These are phyloP conservation scores for Disparrhopalites patrizii DNA, from an alignment of 2,888 invertebrate genomes.

Conservation along the genomic window DNA sequence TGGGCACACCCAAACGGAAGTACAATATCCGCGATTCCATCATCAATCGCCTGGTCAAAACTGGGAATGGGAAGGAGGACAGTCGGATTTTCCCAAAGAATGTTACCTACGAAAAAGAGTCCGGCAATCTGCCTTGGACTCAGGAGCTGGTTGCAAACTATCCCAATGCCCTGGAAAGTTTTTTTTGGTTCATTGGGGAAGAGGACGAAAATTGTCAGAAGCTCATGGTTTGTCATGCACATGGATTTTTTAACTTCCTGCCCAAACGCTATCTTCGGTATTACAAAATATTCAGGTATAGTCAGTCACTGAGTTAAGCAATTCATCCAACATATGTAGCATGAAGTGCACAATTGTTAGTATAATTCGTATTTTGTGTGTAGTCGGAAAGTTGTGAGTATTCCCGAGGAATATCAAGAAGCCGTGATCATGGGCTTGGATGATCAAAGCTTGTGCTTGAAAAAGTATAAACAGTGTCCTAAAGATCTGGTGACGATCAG, in stretches of 20 bases:
- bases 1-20: conserved; percentile 16
- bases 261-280: neutral
- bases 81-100: neutral
- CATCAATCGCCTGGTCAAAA: neutral
- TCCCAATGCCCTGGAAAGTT: conserved; percentile 12
- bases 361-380: no score
- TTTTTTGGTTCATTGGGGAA: conserved; percentile 23
- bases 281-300: conserved; percentile 2
- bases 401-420: neutral
- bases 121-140: neutral
- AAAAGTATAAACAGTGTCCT: neutral
- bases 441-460: neutral
- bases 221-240: conserved; percentile 12
- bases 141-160: neutral
- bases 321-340: no score
- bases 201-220: conserved; percentile 7
- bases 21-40: conserved; percentile 14
- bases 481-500: neutral
- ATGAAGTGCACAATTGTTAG: no score
- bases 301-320: no score
- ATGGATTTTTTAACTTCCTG: conserved; percentile 17
- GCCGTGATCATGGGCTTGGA: neutral
- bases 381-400: neutral
- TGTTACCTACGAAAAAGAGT: neutral
- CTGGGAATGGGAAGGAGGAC: neutral